A percentile compares a stretch with the other conserved stretches of the same genome.
Conservation (phyloP, 2,888 invertebrate genomes). For the Yponomeuta sedellus region DNA sequence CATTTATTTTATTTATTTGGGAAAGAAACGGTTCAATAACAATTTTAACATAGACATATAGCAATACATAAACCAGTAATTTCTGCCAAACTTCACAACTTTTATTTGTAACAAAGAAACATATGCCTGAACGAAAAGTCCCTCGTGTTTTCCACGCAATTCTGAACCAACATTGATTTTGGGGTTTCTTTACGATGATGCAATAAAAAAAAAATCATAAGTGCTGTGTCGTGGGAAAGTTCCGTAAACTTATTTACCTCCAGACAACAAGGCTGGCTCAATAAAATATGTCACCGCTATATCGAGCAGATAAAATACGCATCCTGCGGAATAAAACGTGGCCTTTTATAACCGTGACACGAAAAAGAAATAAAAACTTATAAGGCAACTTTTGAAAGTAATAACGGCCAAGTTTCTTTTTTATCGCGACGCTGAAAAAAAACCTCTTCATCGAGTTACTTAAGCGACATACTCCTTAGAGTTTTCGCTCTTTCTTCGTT, state of each 20-base stretch:
- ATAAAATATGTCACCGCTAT: slow-evolving; percentile 7
- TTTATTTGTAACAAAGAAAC: too few species aligned
- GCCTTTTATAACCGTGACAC: slow-evolving; percentile 11
- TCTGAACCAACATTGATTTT: too few species aligned
- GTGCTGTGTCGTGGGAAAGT: not conserved
- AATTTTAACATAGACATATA: too few species aligned
- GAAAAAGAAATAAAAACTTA: slow-evolving; percentile 17
- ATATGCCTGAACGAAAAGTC: too few species aligned
- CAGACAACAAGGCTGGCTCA: slow-evolving; percentile 5
- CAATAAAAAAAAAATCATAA: too few species aligned
- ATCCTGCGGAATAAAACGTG: slow-evolving; percentile 5
- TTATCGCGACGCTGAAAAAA: slow-evolving; percentile 35
- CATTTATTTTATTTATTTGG: too few species aligned
- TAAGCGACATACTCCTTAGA: slow-evolving; percentile 34
- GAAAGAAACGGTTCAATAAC: too few species aligned
- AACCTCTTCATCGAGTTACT: slow-evolving; percentile 28
- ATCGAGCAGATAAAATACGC: slow-evolving; percentile 2
- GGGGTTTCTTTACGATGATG: too few species aligned
- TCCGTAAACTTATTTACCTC: not conserved
- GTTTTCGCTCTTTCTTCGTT: slow-evolving; percentile 29
- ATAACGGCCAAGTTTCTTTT: slow-evolving; percentile 30
- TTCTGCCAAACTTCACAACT: too few species aligned
- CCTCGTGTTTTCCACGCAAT: too few species aligned
- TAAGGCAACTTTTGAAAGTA: slow-evolving; percentile 15
- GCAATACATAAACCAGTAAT: too few species aligned